Base-by-base conservation (phyloP, 2,888 invertebrate species). In the Fragum fragum region DNA sequence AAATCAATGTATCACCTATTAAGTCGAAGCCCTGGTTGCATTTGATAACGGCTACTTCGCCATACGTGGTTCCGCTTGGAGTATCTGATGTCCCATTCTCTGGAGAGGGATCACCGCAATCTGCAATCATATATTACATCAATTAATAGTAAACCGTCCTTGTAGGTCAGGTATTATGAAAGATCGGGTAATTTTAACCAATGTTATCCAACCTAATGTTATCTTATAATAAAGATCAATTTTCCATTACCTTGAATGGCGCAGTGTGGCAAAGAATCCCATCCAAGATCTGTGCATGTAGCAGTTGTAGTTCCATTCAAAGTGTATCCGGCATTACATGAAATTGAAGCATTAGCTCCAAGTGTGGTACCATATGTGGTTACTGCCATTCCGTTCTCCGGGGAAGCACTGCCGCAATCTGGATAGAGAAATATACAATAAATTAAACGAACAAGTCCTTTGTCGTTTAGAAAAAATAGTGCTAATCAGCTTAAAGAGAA, bases 51-150 rank as follows among this genome's bases (percentile, higher is more conserved):
- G n/a, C n/a, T n/a, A n/a, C n/a, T n/a, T n/a, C n/a, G n/a, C n/a
- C n/a, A n/a, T n/a, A n/a, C n/a, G n/a, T n/a, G n/a, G 73, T 73
- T 18, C 53, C 59, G 18, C 52, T 14, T 6, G 79, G 66, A 36
- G 57, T 36, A 39, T 28, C 39, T 6, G 71, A 70, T n/a, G 26
- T 29, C 36, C 79, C 79, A 61, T 79, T 79, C 1, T 26, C 28
- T 28, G 53, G 52, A 11, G 18, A 21, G 18, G 53, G 28, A n/a
- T 39, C 26, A 0, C 70, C 70, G 21, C 70, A 70, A 21, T 70
- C 70, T 70, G 63, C n/a, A 23, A 26, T 52, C 6, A 52, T 5
- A 3, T 5, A 9, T 36, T 36, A 36, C 9, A 36, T 36, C 9
- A 36, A 36, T 6, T 6, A 9, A 36, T 36, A 36, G n/a, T n/a